Evolutionary conservation across 2,113 vertebrate genomes (phyloP).

Genomic region (Ceratotherium simum): DNA sequence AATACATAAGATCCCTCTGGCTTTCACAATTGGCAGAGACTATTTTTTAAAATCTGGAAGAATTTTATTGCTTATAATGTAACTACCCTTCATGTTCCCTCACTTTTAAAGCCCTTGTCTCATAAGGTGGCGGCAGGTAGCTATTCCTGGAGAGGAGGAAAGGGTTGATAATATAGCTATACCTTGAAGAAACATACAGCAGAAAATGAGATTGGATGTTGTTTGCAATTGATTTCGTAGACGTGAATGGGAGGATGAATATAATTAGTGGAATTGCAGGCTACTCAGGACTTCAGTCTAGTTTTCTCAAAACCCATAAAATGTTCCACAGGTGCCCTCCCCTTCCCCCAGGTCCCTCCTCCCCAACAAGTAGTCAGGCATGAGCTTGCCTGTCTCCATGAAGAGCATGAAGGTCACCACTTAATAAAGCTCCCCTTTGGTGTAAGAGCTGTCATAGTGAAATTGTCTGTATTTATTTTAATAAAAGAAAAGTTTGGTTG

Average conservation of each 20-base stretch:
- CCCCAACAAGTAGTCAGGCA: slow-evolving; percentile 29
- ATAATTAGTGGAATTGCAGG: slow-evolving; percentile 50
- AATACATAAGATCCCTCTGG: neutral
- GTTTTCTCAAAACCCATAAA: slow-evolving; percentile 53
- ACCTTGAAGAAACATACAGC: neutral
- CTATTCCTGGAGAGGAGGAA: neutral
- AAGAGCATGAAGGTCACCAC: neutral
- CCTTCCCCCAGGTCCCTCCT: neutral
- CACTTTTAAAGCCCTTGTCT: neutral
- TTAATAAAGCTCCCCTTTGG: neutral
- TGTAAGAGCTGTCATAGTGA: fast-evolving
- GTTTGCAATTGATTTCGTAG: slow-evolving; percentile 52
- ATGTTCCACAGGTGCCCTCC: slow-evolving; percentile 10
- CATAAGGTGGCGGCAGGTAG: neutral
- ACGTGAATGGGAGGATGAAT: neutral
- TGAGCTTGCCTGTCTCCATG: neutral
- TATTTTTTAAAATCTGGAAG: neutral
- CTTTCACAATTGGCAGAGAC: neutral
- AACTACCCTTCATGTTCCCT: neutral
- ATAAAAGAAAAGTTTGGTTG: slow-evolving; percentile 64
- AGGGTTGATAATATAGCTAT: neutral
- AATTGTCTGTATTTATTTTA: slow-evolving; percentile 70
- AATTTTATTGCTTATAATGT: neutral
- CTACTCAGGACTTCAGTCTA: slow-evolving; percentile 17
- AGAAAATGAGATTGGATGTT: slow-evolving; percentile 35